Conservation (phyloP, 2,113 vertebrate species). For the Accipiter cooperii region DNA sequence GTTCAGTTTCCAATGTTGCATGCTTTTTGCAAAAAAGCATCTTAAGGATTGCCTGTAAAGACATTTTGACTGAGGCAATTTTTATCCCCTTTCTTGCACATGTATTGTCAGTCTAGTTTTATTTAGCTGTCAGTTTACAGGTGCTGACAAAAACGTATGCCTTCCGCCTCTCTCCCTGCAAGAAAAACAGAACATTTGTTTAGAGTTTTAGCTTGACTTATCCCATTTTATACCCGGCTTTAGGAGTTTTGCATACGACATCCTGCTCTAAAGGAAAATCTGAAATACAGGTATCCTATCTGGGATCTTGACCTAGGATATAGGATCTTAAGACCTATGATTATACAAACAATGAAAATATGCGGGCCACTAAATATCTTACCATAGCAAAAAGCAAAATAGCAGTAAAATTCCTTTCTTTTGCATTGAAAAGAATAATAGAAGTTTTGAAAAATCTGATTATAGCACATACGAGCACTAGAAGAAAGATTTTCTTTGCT, state of each 20-base stretch:
- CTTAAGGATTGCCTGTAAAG: background rate
- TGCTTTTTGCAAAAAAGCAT: background rate
- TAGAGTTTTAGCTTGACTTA: background rate
- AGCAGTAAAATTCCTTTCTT: background rate
- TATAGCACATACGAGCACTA: background rate
- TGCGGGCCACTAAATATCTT: background rate
- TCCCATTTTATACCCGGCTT: background rate
- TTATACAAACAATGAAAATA: background rate
- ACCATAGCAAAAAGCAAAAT: background rate
- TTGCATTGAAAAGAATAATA: background rate
- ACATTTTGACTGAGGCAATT: background rate
- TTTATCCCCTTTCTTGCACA: background rate
- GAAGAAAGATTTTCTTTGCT: background rate
- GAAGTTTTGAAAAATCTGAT: background rate
- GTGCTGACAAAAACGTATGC: background rate
- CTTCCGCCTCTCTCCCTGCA: background rate
- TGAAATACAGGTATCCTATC: background rate
- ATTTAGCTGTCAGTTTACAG: constrained; percentile 3
- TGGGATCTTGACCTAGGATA: background rate
- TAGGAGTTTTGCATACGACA: background rate
- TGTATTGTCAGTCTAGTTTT: background rate
- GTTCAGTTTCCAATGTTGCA: background rate
- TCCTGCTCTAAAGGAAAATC: background rate
- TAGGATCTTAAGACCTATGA: background rate
- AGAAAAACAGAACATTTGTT: background rate